Base-by-base conservation (phyloP, 2,113 vertebrate genomes). In the Rallus limicola region DNA sequence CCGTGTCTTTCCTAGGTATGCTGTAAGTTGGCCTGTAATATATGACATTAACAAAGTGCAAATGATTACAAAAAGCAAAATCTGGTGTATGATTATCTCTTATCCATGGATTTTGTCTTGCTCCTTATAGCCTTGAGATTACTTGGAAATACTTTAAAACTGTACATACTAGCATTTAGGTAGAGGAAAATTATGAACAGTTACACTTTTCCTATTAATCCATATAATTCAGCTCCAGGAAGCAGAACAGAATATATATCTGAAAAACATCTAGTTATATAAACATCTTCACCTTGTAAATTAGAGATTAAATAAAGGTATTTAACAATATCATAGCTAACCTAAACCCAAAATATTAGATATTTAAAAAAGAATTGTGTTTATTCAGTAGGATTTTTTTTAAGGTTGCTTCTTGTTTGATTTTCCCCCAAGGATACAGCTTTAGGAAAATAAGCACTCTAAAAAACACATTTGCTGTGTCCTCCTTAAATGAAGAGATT, bases 231-330 rank as follows among this genome's bases (percentile, higher is more conserved):
- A 92, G 67, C 87, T 92, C 92, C 76, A 90, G 77, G 79, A 95
- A 95, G 81, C 50, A 76, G 75, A 95, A 96, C 82, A 68, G 85
- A 84, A 92, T 90, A 95, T 89, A 80, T 93, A 93, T 82, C 79
- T 95, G 82, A 96, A 89, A 91, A 91, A 87, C 70, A 68, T 81
- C 81, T 96, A 80, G 48, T 81, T 86, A 92, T 86, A 96, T 90
- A 94, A 95, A 94, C 79, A 94, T 93, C 92, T 96, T 92, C 88
- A 90, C 64, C 67, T 93, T 50, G 91, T 92, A 91, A 94, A 88
- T 93, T 79, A 86, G 76, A 86, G 88, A 95, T 97, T 93, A 94
- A 97, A 95, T 97, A 96, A 94, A 89, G 72, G 25, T 68, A 46
- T 94, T 96, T 82, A 90, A 83, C 82, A 88, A 86, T 58, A 84